These are phyloP conservation scores for Plagodis pulveraria DNA, from an alignment of 2,888 invertebrate species.

Conservation along the genomic window DNA sequence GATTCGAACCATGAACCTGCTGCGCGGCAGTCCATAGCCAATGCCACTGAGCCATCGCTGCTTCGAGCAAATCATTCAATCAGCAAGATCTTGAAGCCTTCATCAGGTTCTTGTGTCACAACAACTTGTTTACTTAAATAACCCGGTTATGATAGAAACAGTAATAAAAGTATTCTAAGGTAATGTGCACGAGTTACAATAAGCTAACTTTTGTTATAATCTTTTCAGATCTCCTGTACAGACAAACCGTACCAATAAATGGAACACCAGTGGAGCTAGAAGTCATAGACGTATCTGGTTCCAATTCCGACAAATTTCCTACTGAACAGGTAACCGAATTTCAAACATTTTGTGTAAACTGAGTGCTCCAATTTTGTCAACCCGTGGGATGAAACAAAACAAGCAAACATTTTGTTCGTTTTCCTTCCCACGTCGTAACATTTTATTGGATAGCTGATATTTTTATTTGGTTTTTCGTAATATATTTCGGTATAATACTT, in stretches of 20 bases:
- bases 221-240: constrained; percentile 90
- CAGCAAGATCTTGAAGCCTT: too few species aligned
- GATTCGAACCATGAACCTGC: too few species aligned
- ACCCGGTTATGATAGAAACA: too few species aligned
- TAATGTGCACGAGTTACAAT: too few species aligned
- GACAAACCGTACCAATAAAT: constrained; percentile 90
- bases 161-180: too few species aligned
- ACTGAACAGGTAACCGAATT: constrained; percentile 79
- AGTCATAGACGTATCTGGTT: constrained; percentile 91
- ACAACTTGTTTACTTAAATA: too few species aligned
- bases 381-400: constrained; percentile 7
- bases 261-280: constrained; percentile 90
- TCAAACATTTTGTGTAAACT: constrained; percentile 1
- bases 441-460: constrained; percentile 13
- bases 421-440: constrained; percentile 2
- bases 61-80: too few species aligned
- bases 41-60: too few species aligned
- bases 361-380: constrained; percentile 6
- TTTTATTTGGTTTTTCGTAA: constrained; percentile 2
- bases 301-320: constrained; percentile 87
- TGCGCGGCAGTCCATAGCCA: too few species aligned
- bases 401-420: constrained; percentile 9
- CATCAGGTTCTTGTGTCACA: too few species aligned
- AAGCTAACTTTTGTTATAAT: constrained; percentile 15
- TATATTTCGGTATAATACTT: too few species aligned